Evolutionary conservation across 2,113 vertebrate species (phyloP).

Genomic region (Chlorodrepanis virens): DNA sequence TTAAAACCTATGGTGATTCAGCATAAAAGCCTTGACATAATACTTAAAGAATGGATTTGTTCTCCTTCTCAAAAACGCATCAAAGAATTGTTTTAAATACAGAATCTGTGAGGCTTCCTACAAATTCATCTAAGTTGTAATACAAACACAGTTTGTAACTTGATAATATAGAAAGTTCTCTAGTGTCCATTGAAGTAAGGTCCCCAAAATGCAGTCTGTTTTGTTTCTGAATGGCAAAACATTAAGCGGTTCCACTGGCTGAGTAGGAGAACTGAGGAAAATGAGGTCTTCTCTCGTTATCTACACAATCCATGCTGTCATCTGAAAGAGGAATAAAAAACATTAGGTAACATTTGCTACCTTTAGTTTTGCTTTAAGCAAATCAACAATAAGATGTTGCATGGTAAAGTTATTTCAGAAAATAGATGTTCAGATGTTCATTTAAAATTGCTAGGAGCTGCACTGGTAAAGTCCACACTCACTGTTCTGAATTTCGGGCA

Average conservation of each 20-base stretch:
- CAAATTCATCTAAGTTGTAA: conserved; percentile 71
- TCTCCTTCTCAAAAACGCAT: conserved; percentile 70
- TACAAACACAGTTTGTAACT: conserved; percentile 79
- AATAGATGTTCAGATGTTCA: neutral
- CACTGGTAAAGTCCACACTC: neutral
- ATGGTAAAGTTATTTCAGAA: neutral
- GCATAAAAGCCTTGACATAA: conserved; percentile 64
- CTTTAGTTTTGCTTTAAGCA: neutral
- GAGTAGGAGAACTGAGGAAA: conserved; percentile 98
- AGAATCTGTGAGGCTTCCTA: conserved; percentile 64
- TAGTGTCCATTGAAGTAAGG: conserved; percentile 75
- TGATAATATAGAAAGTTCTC: conserved; percentile 74
- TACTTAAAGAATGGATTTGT: conserved; percentile 67
- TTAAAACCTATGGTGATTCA: conserved; percentile 67
- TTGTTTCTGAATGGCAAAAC: conserved; percentile 64
- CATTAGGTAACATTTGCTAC: neutral
- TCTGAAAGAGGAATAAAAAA: conserved; percentile 67
- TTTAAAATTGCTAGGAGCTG: neutral
- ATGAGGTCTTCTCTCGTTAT: conserved; percentile 92
- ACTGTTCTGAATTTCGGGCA: neutral
- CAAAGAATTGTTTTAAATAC: conserved; percentile 68
- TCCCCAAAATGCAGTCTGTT: conserved; percentile 80
- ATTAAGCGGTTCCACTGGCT: conserved; percentile 89
- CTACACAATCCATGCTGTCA: conserved; percentile 91
- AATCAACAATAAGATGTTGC: neutral